A percentile compares a stretch with the other conserved stretches of the same genome.
phyloP scores from a whole-genome alignment of 2,113 vertebrate genomes.

The Labeo rohita region DNA sequence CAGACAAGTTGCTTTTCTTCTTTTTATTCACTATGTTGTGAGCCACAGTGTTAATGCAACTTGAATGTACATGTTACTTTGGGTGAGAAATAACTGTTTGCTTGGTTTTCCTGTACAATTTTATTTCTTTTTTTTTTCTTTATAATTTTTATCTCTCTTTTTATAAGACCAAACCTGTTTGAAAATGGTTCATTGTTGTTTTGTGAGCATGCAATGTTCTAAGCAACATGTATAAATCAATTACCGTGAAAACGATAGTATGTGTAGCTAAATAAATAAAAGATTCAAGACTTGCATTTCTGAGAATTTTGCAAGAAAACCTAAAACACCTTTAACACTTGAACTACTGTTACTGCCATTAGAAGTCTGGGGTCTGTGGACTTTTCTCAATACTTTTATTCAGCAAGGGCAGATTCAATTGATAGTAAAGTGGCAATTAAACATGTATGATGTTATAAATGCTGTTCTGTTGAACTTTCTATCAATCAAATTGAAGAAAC shows the following conservation, averaged over 20 bases:
- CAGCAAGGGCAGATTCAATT: not conserved
- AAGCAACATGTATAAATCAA: not conserved
- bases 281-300: not conserved
- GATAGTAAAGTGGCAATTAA: not conserved
- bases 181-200: not conserved
- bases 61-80: conserved; percentile 14
- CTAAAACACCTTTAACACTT: not conserved
- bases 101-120: not conserved
- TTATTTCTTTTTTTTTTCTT: not conserved
- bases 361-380: not conserved
- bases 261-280: conserved; percentile 40
- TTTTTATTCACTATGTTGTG: conserved; percentile 11
- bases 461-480: too few relatives aligned
- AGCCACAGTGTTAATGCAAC: conserved; percentile 39
- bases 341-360: not conserved
- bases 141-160: not conserved
- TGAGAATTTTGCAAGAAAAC: not conserved
- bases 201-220: not conserved
- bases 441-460: not conserved
- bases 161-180: not conserved
- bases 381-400: not conserved
- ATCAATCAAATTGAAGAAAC: too few relatives aligned
- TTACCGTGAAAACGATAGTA: not conserved
- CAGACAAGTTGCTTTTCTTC: conserved; percentile 17
- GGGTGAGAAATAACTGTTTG: not conserved